Base-by-base conservation (phyloP, 2,888 invertebrate species). In the Pollenia griseotomentosa region DNA sequence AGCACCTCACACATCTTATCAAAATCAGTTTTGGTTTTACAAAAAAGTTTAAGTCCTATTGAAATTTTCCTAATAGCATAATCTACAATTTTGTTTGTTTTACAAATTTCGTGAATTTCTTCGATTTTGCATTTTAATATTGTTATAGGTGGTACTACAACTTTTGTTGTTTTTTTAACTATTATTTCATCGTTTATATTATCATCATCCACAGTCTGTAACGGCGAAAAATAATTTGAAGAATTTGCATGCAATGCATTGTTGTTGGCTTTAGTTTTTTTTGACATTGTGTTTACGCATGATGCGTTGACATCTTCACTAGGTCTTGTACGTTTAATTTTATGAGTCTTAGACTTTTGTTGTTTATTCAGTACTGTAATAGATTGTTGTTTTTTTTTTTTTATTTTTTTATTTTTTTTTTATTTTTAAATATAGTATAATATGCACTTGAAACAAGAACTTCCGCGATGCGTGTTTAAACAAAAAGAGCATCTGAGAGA, bases 91-190 rank as follows among this genome's bases (percentile, higher is more conserved):
- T 68, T 68, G 40, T 68, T 51, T n/a, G 51, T 4, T 51, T 51
- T 68, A 23, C 68, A 68, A 23, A 68, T 48, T 68, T 68, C 68
- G 40, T 68, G 51, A n/a, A 68, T 11, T 51, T 68, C 51, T 40
- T 68, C 51, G 12, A 33, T 68, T 68, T 68, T 68, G 9, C 68
- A 51, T 14, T 53, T 68, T n/a, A 68, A 40, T 23, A 68, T 19
- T 9, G 68, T 68, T 9, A 68, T 68, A n/a, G 68, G 51, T 8
- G 63, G 9, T 9, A 63, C 42, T 42, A 9, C 8, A 16, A 42
- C 40, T 33, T 40, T 42, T 42, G 9, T 16, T n/a, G 40, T n/a
- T 63, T 63, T 63, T 2, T n/a, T 42, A 14, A 63, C 14, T n/a
- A 19, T 16, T 57, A 23, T 11, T 57, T 23, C 19, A 23, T 23